Percentiles rank a stretch among this genome's conserved stretches.
Evolutionary conservation across 2,797 vertebrate genomes (phyloP).

Genomic region (Botia almorhae): DNA sequence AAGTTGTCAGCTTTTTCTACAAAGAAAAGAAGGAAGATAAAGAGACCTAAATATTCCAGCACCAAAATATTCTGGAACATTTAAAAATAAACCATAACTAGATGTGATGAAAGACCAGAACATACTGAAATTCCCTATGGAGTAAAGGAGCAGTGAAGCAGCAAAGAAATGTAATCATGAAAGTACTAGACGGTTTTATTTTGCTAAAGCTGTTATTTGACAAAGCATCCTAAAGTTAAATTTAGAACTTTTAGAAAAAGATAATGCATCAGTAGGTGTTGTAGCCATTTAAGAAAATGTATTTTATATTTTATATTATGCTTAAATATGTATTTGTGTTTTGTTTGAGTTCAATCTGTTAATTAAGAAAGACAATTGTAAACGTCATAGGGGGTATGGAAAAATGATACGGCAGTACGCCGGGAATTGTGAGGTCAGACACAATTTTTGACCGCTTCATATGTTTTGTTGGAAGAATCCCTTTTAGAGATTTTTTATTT

Average conservation of each 20-base stretch:
- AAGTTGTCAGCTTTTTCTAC: conserved; percentile 96
- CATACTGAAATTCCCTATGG: conserved; percentile 1
- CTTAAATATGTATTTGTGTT: no score
- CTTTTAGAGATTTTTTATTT: no score
- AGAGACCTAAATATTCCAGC: background rate
- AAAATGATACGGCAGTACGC: no score
- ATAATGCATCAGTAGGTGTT: background rate
- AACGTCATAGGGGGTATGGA: no score
- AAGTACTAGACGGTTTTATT: background rate
- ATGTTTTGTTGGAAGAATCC: no score
- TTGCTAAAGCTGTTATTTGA: background rate
- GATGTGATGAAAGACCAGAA: conserved; percentile 24
- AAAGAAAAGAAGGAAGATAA: conserved; percentile 25
- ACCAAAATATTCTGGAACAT: conserved; percentile 11
- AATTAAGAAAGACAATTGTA: no score
- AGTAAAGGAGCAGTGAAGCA: background rate
- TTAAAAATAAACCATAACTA: conserved; percentile 15
- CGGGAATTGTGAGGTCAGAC: no score
- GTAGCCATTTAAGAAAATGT: no score
- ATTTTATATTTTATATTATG: no score
- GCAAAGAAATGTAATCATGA: background rate
- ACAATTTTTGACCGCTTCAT: no score
- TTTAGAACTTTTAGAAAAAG: background rate
- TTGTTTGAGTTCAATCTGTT: no score
- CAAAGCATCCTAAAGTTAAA: background rate